phyloP scores from a whole-genome alignment of 2,113 vertebrate genomes.

The Cebus imitator region DNA sequence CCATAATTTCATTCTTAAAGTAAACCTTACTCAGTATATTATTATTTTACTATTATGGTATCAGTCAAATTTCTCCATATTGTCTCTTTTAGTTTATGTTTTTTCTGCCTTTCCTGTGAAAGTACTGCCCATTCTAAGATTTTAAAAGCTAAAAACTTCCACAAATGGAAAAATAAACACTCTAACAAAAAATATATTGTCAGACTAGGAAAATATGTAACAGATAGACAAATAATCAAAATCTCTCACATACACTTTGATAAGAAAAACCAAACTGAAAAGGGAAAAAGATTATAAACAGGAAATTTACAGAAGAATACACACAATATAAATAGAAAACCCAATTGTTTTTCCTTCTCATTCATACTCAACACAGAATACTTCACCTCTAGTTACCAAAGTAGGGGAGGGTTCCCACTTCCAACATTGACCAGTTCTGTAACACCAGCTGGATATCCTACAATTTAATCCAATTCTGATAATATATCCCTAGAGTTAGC shows the following conservation, averaged over 20 bases:
- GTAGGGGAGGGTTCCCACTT: neutral
- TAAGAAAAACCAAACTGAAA: neutral
- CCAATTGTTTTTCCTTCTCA: neutral
- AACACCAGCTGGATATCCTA: neutral
- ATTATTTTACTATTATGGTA: neutral
- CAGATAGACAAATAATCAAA: neutral
- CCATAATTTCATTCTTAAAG: neutral
- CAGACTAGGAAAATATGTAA: neutral
- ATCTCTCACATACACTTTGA: neutral
- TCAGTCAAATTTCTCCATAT: neutral
- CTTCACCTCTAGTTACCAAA: neutral
- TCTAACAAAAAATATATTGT: neutral
- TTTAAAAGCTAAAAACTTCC: constrained; percentile 11
- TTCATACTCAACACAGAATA: neutral
- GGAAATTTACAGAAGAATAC: neutral
- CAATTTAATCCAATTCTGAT: neutral
- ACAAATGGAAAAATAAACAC: neutral
- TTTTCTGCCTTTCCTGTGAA: neutral
- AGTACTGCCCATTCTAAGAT: neutral
- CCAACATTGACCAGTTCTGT: neutral
- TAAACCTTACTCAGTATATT: neutral
- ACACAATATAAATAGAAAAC: neutral
- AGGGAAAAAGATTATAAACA: neutral
- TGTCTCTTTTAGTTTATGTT: neutral
- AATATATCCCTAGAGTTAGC: neutral